phyloP scores from a whole-genome alignment of 2,888 invertebrate species.

The Drosophila recens region DNA sequence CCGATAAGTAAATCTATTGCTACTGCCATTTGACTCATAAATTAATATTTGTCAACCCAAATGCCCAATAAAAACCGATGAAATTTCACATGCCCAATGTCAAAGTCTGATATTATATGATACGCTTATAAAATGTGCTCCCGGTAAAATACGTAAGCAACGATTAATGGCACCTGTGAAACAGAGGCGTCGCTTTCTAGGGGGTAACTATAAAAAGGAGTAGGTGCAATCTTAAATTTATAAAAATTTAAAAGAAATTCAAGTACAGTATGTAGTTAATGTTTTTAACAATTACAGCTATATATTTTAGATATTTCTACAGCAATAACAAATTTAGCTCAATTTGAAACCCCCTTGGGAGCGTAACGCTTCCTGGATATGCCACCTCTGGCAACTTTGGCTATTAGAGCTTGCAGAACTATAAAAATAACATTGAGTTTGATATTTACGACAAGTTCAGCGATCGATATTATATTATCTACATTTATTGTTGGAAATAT shows the following conservation, averaged over 20 bases:
- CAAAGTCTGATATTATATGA: conserved; percentile 80
- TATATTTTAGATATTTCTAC: not conserved
- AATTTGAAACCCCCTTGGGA: conserved; percentile 1
- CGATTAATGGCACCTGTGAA: conserved; percentile 22
- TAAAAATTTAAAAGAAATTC: too few species aligned
- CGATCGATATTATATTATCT: conserved; percentile 77
- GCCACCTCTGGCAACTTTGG: conserved; percentile 25
- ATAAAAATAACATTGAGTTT: conserved; percentile 65
- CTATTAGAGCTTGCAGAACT: conserved; percentile 26
- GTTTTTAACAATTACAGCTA: not conserved
- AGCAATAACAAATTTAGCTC: too few species aligned
- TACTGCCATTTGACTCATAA: conserved; percentile 65
- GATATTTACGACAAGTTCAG: conserved; percentile 76
- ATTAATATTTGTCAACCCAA: conserved; percentile 64
- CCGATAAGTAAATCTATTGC: conserved; percentile 68
- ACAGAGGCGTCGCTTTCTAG: conserved; percentile 41
- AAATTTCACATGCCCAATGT: conserved; percentile 62
- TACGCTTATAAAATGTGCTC: conserved; percentile 65
- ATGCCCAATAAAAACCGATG: conserved; percentile 58
- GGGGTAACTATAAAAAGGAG: conserved; percentile 1
- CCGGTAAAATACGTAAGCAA: conserved; percentile 57
- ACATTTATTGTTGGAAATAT: conserved; percentile 67
- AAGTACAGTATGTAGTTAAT: not conserved
- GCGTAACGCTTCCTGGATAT: conserved; percentile 16
- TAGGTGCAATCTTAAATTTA: not conserved